Conservation (phyloP, 2,113 vertebrate genomes). For the Hiodon alosoides region DNA sequence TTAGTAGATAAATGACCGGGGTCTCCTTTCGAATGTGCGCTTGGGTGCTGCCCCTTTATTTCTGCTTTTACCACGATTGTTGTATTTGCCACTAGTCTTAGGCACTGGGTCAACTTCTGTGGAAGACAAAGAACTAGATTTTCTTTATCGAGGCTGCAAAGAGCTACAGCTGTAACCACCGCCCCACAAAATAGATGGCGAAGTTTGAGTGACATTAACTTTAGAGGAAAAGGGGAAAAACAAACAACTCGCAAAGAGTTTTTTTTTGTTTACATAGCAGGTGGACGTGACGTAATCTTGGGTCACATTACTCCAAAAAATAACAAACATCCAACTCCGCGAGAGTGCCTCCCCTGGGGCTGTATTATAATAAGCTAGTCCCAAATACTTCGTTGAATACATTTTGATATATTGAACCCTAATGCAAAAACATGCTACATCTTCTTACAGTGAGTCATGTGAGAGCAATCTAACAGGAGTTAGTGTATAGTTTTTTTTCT, state of each 20-base stretch:
- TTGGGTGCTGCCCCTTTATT: not conserved
- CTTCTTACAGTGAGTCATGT: conserved; percentile 67
- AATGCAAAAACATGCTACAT: conserved; percentile 62
- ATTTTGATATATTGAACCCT: conserved; percentile 66
- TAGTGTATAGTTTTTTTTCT: conserved; percentile 56
- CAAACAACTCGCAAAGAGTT: conserved; percentile 61
- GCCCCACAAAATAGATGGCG: conserved; percentile 23
- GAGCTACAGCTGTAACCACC: conserved; percentile 8
- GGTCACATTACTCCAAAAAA: conserved; percentile 66
- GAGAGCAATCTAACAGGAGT: conserved; percentile 59
- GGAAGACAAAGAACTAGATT: conserved; percentile 18
- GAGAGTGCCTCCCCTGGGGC: conserved; percentile 55
- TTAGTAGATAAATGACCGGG: conserved; percentile 7
- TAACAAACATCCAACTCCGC: conserved; percentile 55
- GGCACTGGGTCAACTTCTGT: conserved; percentile 6
- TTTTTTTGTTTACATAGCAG: conserved; percentile 76
- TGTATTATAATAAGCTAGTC: conserved; percentile 57
- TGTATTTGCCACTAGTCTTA: not conserved
- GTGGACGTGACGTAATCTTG: conserved; percentile 81
- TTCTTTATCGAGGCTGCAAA: not conserved
- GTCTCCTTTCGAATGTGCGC: not conserved
- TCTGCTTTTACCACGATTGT: conserved; percentile 2
- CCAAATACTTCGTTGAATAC: conserved; percentile 62
- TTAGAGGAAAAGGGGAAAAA: conserved; percentile 26
- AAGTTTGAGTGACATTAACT: conserved; percentile 14